Conservation (phyloP, 2,888 invertebrate genomes). For the Hyles lineata region DNA sequence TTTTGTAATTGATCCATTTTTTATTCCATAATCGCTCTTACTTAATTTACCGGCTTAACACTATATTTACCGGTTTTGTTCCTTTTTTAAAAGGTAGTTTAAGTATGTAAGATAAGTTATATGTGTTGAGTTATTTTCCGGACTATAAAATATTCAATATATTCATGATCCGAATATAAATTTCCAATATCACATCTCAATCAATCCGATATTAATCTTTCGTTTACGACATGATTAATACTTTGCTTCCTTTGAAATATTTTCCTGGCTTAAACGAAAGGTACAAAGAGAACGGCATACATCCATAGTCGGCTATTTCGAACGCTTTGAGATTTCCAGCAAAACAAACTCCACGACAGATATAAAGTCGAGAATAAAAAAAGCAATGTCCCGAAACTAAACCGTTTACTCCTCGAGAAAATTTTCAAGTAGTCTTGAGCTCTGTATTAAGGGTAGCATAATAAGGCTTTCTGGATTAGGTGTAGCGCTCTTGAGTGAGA, state of each 20-base stretch:
- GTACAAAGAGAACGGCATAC: background rate
- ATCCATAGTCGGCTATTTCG: background rate
- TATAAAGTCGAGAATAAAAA: conserved; percentile 49
- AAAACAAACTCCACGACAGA: conserved; percentile 19
- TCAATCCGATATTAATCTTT: conserved; percentile 1
- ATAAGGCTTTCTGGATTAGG: conserved; percentile 85
- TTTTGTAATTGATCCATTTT: conserved; percentile 15
- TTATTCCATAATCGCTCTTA: background rate
- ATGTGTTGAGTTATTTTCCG: background rate
- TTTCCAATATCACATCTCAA: conserved; percentile 24
- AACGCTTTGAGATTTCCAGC: background rate
- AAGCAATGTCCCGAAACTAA: conserved; percentile 61
- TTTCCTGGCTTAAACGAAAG: background rate
- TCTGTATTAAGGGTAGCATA: conserved; percentile 83
- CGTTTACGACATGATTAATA: conserved; percentile 12
- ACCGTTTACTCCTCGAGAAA: conserved; percentile 76
- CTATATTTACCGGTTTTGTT: background rate
- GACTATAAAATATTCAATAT: conserved; percentile 5
- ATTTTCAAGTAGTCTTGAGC: conserved; percentile 84
- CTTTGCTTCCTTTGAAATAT: background rate
- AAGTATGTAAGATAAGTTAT: conserved; percentile 4
- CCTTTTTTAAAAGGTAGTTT: background rate
- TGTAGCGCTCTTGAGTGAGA: conserved; percentile 83
- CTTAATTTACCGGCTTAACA: background rate
- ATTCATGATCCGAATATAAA: conserved; percentile 22